Percentiles rank a stretch among this genome's conserved stretches.
phyloP scores from a whole-genome alignment of 2,797 vertebrate species.

The Sebastes jordani region DNA sequence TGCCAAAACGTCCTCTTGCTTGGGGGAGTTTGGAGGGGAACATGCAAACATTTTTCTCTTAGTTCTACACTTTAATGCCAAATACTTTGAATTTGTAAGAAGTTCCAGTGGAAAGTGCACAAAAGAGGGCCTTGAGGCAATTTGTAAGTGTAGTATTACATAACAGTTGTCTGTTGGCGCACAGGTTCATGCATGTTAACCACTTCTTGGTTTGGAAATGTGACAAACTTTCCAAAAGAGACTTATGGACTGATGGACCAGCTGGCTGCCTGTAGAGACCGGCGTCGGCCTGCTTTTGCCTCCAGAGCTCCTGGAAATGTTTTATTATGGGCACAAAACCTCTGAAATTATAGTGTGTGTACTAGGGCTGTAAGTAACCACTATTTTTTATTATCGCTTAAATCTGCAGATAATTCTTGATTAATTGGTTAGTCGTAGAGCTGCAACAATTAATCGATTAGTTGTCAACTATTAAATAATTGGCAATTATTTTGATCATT shows the following conservation, averaged over 20 bases:
- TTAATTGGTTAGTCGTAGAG: not conserved
- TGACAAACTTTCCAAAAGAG: not conserved
- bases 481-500: too few species aligned
- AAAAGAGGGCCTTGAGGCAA: not conserved
- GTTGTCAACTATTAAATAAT: too few species aligned
- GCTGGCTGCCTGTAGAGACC: not conserved
- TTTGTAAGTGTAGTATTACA: not conserved
- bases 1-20: conserved; percentile 7
- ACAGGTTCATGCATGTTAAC: not conserved
- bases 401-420: not conserved
- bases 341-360: not conserved
- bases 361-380: not conserved
- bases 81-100: not conserved
- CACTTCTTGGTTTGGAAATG: conserved; percentile 4
- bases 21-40: not conserved
- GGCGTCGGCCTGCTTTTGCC: not conserved
- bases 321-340: not conserved
- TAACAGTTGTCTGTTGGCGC: conserved; percentile 18
- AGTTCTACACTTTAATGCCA: conserved; percentile 4
- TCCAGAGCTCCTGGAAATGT: not conserved
- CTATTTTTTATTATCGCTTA: not conserved
- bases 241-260: conserved; percentile 1
- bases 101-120: conserved; percentile 3
- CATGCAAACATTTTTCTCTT: not conserved
- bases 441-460: too few species aligned